Evolutionary conservation across 2,113 vertebrate species (phyloP).

Genomic region (Puffinus mauretanicus): DNA sequence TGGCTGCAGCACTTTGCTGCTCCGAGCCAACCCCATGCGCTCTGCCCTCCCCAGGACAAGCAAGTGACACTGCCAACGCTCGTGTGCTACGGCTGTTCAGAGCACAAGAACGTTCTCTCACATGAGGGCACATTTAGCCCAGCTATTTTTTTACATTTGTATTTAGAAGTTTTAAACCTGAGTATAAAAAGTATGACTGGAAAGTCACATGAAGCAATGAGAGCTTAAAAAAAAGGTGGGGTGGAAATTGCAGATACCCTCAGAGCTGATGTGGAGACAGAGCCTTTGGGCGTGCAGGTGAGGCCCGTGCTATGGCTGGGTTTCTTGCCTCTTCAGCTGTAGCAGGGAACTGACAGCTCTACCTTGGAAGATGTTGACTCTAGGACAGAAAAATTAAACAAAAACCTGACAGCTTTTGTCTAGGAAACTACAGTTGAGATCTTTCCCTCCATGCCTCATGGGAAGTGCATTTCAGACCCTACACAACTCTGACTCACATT

Average conservation of each 20-base stretch:
- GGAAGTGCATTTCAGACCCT: not conserved
- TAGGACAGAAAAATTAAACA: not conserved
- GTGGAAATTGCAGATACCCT: not conserved
- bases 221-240: not conserved
- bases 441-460: not conserved
- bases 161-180: not conserved
- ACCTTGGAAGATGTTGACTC: not conserved
- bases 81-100: fast-evolving
- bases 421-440: not conserved
- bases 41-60: not conserved
- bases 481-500: not conserved
- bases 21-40: not conserved
- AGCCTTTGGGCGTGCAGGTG: not conserved
- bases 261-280: not conserved
- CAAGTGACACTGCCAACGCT: not conserved
- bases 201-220: not conserved
- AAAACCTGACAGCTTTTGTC: not conserved
- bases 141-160: not conserved
- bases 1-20: not conserved
- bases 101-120: not conserved
- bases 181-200: not conserved
- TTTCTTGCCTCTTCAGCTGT: not conserved
- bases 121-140: not conserved
- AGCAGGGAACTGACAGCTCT: not conserved
- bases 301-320: not conserved